Evolutionary conservation across 2,113 vertebrate genomes (phyloP).

Genomic region (Oncorhynchus keta): DNA sequence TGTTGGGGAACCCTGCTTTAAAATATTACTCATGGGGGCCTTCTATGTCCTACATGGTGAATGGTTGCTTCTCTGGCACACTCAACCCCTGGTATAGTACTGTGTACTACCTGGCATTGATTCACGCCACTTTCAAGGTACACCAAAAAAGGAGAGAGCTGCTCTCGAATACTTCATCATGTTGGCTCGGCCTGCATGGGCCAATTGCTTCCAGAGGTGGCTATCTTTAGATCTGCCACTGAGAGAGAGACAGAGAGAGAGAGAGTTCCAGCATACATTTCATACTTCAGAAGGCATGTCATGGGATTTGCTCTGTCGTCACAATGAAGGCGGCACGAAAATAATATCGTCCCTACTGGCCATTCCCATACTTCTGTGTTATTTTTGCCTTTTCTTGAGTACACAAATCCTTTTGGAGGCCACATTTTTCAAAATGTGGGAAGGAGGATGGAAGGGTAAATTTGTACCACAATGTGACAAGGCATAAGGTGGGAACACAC

Average conservation of each 20-base stretch:
- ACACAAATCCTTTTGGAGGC: neutral
- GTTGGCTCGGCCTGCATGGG: slow-evolving; percentile 9
- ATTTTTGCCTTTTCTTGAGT: neutral
- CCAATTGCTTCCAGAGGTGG: slow-evolving; percentile 25
- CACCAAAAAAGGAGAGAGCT: slow-evolving; percentile 52
- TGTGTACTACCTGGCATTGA: neutral
- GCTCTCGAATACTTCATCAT: slow-evolving; percentile 31
- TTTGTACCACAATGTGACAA: slow-evolving; percentile 23
- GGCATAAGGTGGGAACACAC: neutral
- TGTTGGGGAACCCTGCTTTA: no score
- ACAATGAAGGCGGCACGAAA: no score
- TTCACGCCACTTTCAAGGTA: slow-evolving; percentile 29
- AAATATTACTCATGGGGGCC: no score
- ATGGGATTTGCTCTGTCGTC: neutral
- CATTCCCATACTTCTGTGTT: neutral
- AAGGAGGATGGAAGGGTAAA: slow-evolving; percentile 32
- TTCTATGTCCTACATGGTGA: no score
- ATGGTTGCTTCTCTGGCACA: neutral
- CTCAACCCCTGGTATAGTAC: slow-evolving; percentile 7
- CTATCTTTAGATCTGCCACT: slow-evolving; percentile 34
- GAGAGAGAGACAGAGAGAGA: neutral
- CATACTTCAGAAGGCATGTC: neutral
- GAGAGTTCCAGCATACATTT: neutral
- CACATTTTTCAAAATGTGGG: slow-evolving; percentile 28
- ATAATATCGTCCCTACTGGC: neutral